phyloP scores from a whole-genome alignment of 2,888 invertebrate genomes.

The Pammene aurita region DNA sequence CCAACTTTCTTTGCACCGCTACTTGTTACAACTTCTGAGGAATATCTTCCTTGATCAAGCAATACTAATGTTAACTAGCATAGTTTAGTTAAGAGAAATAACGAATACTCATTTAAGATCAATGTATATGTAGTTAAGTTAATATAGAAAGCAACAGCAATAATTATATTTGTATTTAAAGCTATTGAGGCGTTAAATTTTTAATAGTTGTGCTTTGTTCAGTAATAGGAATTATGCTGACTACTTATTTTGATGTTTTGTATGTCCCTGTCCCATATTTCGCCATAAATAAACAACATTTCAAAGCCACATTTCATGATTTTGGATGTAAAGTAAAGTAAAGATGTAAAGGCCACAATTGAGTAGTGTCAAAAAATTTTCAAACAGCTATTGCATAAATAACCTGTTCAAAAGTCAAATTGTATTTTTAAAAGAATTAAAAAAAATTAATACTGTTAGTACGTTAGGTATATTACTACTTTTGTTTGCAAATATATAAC shows the following conservation, averaged over 20 bases:
- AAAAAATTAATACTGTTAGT: no score
- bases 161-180: slow-evolving; percentile 82
- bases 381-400: no score
- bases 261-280: not conserved
- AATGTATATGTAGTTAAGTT: slow-evolving; percentile 72
- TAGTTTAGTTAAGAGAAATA: slow-evolving; percentile 70
- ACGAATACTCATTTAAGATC: slow-evolving; percentile 81
- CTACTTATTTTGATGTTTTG: not conserved
- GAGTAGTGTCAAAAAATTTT: no score
- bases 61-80: slow-evolving; percentile 77
- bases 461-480: no score
- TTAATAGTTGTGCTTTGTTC: slow-evolving; percentile 64
- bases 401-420: no score
- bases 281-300: not conserved
- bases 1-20: slow-evolving; percentile 45
- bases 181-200: slow-evolving; percentile 82
- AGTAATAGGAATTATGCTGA: slow-evolving; percentile 21
- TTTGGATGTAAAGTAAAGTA: no score
- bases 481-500: no score
- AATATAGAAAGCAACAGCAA: slow-evolving; percentile 77
- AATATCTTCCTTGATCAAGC: slow-evolving; percentile 80
- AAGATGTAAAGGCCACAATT: no score
- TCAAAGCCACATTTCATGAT: no score
- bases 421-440: no score
- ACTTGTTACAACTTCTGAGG: slow-evolving; percentile 74